A percentile compares a stretch with the other conserved stretches of the same genome.
phyloP scores from a whole-genome alignment of 2,113 vertebrate genomes.

The Urocynchramus pylzowi region DNA sequence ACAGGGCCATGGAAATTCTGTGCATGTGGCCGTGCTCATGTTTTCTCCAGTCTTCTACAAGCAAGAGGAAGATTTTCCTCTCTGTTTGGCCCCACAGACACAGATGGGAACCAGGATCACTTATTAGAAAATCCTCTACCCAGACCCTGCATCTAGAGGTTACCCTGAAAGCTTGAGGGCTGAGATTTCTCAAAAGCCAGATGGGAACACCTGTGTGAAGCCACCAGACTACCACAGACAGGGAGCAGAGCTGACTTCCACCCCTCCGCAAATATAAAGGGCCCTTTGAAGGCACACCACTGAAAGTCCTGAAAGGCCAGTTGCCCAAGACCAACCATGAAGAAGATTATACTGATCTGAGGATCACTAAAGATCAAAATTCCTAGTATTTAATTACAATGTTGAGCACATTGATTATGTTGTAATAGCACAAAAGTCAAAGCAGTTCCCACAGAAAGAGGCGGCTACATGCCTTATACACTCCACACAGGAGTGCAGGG shows the following conservation, averaged over 20 bases:
- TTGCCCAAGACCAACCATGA: background rate
- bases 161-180: background rate
- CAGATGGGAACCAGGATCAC: background rate
- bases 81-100: background rate
- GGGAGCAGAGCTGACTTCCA: background rate
- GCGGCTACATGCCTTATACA: background rate
- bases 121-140: background rate
- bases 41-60: background rate
- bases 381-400: background rate
- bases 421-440: background rate
- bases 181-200: background rate
- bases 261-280: background rate
- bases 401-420: slow-evolving; percentile 8
- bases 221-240: background rate
- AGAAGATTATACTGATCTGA: slow-evolving; percentile 6
- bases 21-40: accelerated
- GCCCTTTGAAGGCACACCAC: background rate
- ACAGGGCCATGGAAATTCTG: background rate
- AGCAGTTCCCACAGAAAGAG: slow-evolving; percentile 17
- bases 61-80: background rate
- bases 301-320: slow-evolving; percentile 4
- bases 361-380: slow-evolving; percentile 14
- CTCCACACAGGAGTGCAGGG: background rate
- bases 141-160: background rate
- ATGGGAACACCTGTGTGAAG: background rate